These are phyloP conservation scores for Cheilosia pagana DNA, from an alignment of 2,888 invertebrate species.

Conservation along the genomic window DNA sequence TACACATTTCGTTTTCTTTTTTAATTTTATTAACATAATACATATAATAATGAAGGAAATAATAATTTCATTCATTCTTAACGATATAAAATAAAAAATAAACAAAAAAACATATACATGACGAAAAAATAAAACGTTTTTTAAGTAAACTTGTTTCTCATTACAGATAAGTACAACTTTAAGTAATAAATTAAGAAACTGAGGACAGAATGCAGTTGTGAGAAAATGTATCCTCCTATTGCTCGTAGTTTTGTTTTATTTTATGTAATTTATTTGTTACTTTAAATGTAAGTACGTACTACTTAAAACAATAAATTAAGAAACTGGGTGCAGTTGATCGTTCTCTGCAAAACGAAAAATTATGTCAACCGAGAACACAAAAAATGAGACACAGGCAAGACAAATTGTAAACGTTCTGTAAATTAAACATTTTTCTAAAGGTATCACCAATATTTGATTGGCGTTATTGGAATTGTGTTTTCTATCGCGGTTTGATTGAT, in stretches of 20 bases:
- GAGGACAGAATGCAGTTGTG: conserved; percentile 11
- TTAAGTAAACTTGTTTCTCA: conserved; percentile 9
- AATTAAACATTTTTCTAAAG: conserved; percentile 30
- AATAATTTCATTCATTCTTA: conserved; percentile 33
- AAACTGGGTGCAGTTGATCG: no score
- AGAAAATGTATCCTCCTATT: neutral
- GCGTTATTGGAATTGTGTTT: conserved; percentile 17
- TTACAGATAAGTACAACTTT: conserved; percentile 57
- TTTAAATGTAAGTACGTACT: no score
- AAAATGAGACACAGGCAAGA: conserved; percentile 21
- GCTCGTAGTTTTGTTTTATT: neutral
- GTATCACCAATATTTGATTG: conserved; percentile 19
- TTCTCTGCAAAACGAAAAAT: conserved; percentile 1
- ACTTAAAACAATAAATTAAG: no score
- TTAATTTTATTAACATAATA: conserved; percentile 15
- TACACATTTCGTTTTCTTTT: conserved; percentile 42
- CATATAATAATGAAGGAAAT: conserved; percentile 48
- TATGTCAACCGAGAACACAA: conserved; percentile 9
- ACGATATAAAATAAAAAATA: neutral
- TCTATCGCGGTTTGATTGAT: conserved; percentile 22
- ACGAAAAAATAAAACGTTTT: conserved; percentile 1
- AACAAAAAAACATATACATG: conserved; percentile 13
- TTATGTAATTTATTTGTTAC: no score
- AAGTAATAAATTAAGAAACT: conserved; percentile 33
- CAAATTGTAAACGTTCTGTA: conserved; percentile 29